Evolutionary conservation across 2,797 vertebrate species (phyloP).

Genomic region (Pelobates cultripes): DNA sequence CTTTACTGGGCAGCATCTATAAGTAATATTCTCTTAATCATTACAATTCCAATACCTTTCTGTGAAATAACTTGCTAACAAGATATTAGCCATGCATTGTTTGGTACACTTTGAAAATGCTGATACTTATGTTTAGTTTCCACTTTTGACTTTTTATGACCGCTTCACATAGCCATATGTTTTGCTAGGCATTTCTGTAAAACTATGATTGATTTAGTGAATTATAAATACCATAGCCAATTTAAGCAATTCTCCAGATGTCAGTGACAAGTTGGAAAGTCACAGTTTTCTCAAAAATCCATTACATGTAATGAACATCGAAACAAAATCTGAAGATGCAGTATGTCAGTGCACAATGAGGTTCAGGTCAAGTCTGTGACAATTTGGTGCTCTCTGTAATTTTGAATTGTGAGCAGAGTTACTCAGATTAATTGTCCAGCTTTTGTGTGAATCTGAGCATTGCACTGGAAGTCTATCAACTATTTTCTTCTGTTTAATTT

Average conservation of each 20-base stretch:
- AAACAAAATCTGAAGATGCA: constrained; percentile 50
- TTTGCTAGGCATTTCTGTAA: constrained; percentile 48
- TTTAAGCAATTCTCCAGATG: constrained; percentile 55
- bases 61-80: constrained; percentile 15
- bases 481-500: constrained; percentile 42
- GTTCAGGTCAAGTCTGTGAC: constrained; percentile 45
- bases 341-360: constrained; percentile 47
- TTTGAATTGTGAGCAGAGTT: constrained; percentile 35
- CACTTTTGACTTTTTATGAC: constrained; percentile 37
- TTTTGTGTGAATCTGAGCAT: constrained; percentile 36
- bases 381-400: constrained; percentile 47
- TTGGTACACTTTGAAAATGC: constrained; percentile 33
- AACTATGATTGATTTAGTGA: constrained; percentile 52
- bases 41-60: constrained; percentile 26
- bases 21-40: constrained; percentile 47
- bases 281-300: constrained; percentile 50
- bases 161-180: constrained; percentile 45
- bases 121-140: constrained; percentile 48
- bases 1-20: constrained; percentile 38
- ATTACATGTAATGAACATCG: constrained; percentile 53
- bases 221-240: constrained; percentile 54
- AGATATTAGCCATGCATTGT: constrained; percentile 20
- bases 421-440: constrained; percentile 42
- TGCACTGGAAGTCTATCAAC: constrained; percentile 26
- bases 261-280: constrained; percentile 54